A percentile compares a stretch with the other conserved stretches of the same genome.
Conservation (phyloP, 2,797 vertebrate species). For the Coendou prehensilis region DNA sequence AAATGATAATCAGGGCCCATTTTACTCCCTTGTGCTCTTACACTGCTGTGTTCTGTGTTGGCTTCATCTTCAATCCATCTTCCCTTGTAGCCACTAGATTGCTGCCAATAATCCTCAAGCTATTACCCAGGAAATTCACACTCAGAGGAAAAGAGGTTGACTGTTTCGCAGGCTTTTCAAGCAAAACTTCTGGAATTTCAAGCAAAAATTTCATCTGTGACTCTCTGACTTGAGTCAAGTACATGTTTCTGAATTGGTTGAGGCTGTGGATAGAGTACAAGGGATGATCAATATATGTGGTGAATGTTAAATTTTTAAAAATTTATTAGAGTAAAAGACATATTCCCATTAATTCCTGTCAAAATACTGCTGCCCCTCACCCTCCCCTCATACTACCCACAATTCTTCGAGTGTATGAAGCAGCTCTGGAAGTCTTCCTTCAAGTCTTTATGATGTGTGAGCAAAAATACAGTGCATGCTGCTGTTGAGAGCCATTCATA, state of each 20-base stretch:
- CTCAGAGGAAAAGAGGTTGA: neutral
- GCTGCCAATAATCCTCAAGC: neutral
- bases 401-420: neutral
- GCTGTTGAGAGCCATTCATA: neutral
- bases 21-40: neutral
- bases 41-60: neutral
- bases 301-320: neutral
- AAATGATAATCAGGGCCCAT: neutral
- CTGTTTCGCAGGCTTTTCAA: neutral
- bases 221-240: neutral
- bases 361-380: neutral
- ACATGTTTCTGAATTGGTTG: neutral
- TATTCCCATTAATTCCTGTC: neutral
- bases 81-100: neutral
- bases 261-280: neutral
- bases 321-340: neutral
- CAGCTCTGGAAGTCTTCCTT: neutral
- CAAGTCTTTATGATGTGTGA: neutral
- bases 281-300: neutral
- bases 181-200: slow-evolving; percentile 19
- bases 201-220: neutral
- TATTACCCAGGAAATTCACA: neutral
- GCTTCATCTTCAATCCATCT: neutral
- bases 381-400: neutral
- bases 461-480: neutral